phyloP scores from a whole-genome alignment of 2,888 invertebrate species.

The Aphidoletes aphidimyza region DNA sequence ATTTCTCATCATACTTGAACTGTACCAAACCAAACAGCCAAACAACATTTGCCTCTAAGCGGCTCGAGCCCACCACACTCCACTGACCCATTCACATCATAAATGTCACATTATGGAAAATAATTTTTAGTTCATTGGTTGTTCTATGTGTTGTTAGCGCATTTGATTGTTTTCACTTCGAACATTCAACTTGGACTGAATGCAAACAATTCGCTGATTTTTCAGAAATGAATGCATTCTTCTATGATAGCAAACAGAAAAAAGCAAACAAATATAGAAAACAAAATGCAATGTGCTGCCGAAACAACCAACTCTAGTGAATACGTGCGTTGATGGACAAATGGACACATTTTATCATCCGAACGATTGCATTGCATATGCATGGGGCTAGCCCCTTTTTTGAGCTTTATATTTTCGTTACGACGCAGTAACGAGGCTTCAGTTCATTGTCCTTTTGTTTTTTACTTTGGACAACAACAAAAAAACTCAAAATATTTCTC shows the following conservation, averaged over 20 bases:
- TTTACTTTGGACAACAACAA: no score
- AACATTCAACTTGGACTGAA: no score
- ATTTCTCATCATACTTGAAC: not conserved
- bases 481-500: not conserved
- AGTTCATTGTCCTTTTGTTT: not conserved
- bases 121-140: not conserved
- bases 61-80: not conserved
- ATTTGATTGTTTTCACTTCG: not conserved
- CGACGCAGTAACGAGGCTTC: not conserved
- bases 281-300: no score
- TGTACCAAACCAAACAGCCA: not conserved
- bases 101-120: not conserved
- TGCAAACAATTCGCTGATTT: no score
- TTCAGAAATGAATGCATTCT: no score
- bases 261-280: no score
- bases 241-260: no score
- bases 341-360: not conserved
- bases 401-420: not conserved
- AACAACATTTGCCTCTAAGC: not conserved
- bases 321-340: not conserved
- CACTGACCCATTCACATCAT: not conserved
- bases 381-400: not conserved
- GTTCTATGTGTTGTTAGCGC: no score
- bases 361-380: not conserved
- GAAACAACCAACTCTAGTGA: not conserved